Evolutionary conservation across 2,113 vertebrate species (phyloP).

Genomic region (Verasper variegatus): DNA sequence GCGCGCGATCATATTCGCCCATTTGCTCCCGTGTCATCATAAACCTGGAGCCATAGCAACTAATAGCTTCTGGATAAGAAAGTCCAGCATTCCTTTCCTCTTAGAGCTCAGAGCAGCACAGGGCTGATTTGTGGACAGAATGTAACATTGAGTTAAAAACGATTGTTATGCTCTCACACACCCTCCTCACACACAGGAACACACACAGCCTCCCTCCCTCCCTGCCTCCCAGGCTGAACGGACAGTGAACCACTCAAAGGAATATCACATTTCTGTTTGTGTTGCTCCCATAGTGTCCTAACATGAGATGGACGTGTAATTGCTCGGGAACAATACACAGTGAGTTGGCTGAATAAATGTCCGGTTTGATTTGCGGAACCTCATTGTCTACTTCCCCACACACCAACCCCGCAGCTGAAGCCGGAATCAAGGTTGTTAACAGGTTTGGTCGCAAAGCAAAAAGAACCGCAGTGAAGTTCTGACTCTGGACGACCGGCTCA

Average conservation of each 20-base stretch:
- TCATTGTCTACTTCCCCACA: conserved; percentile 29
- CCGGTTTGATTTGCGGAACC: conserved; percentile 20
- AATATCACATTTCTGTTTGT: conserved; percentile 65
- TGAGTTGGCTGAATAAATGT: conserved; percentile 10
- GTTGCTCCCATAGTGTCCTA: conserved; percentile 58
- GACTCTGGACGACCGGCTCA: conserved; percentile 44
- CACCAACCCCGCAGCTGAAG: conserved; percentile 13
- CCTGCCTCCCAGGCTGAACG: conserved; percentile 6
- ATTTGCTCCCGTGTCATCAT: conserved; percentile 49
- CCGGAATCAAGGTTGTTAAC: conserved; percentile 9
- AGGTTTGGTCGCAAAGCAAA: no score
- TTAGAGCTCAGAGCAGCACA: conserved; percentile 9
- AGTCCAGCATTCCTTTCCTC: conserved; percentile 63
- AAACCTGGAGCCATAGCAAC: conserved; percentile 52
- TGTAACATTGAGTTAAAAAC: conserved; percentile 28
- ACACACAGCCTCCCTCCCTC: background rate
- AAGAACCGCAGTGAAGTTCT: conserved; percentile 18
- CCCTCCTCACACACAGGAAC: background rate
- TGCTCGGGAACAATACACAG: conserved; percentile 57
- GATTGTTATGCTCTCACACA: conserved; percentile 2
- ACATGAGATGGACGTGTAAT: conserved; percentile 45
- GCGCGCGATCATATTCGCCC: conserved; percentile 33
- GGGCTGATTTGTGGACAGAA: conserved; percentile 9
- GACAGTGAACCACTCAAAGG: conserved; percentile 41
- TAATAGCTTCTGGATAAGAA: conserved; percentile 60